These are phyloP conservation scores for Oceanodroma leucorhoa DNA, from an alignment of 2,797 vertebrate genomes.

Conservation along the genomic window DNA sequence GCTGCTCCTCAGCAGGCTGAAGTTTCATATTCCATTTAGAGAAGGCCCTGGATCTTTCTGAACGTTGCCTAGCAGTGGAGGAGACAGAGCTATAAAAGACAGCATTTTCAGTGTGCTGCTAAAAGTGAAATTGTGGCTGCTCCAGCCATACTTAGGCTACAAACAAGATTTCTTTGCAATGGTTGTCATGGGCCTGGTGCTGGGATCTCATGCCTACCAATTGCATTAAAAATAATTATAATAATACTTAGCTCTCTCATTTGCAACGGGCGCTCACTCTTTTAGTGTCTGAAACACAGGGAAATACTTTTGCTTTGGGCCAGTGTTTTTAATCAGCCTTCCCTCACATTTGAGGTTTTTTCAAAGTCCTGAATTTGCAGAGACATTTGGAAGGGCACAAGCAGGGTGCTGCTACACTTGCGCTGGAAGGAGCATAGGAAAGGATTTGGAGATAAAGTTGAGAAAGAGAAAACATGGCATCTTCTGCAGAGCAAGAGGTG, in stretches of 20 bases:
- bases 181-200: background rate
- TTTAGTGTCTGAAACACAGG: background rate
- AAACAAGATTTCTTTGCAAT: background rate
- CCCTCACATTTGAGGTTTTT: background rate
- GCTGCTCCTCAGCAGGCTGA: constrained; percentile 25
- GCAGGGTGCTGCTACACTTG: background rate
- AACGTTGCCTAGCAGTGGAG: constrained; percentile 50
- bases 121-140: background rate
- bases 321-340: background rate
- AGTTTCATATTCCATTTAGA: constrained; percentile 36
- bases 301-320: background rate
- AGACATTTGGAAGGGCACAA: background rate
- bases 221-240: background rate
- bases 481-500: background rate
- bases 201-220: background rate
- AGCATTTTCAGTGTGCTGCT: background rate
- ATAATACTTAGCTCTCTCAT: background rate
- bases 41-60: constrained; percentile 52
- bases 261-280: background rate
- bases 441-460: background rate
- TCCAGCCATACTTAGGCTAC: background rate
- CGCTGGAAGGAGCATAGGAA: background rate
- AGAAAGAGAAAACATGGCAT: background rate
- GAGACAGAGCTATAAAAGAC: constrained; percentile 3
- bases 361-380: background rate